Evolutionary conservation across 2,888 invertebrate genomes (phyloP).

Genomic region (Gymnocheta viridis): DNA sequence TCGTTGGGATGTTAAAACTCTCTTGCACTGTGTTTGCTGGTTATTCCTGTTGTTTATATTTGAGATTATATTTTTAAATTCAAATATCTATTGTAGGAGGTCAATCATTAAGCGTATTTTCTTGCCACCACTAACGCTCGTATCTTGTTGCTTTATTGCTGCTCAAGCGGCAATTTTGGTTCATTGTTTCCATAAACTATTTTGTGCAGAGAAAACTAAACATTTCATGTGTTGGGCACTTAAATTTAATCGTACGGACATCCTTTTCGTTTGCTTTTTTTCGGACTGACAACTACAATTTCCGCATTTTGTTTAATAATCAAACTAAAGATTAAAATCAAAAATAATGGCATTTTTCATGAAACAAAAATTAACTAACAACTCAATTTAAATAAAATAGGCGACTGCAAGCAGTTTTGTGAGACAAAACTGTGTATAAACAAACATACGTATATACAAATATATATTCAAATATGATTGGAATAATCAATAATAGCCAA

Average conservation of each 20-base stretch:
- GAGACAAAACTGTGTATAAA: too few species aligned
- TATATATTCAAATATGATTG: too few species aligned
- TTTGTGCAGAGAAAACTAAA: slow-evolving; percentile 32
- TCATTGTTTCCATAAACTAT: slow-evolving; percentile 39
- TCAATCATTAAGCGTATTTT: slow-evolving; percentile 41
- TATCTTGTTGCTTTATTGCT: not conserved
- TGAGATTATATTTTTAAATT: slow-evolving; percentile 37
- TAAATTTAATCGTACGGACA: slow-evolving; percentile 54
- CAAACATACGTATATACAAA: too few species aligned
- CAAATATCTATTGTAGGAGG: slow-evolving; percentile 60
- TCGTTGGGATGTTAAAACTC: slow-evolving; percentile 17
- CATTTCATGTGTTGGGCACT: slow-evolving; percentile 13
- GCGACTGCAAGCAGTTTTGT: not conserved
- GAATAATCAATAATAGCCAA: not conserved
- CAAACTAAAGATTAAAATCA: slow-evolving; percentile 20
- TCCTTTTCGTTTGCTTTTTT: slow-evolving; percentile 41
- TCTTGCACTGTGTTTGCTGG: slow-evolving; percentile 12
- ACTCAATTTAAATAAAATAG: not conserved
- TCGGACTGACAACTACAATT: slow-evolving; percentile 39
- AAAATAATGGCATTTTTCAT: slow-evolving; percentile 15
- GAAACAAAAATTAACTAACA: not conserved
- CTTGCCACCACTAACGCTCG: not conserved
- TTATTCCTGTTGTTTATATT: slow-evolving; percentile 45
- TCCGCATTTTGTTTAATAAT: slow-evolving; percentile 43
- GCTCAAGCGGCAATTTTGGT: not conserved